Conservation (phyloP, 1,140 invertebrate species). For the Platorchestia sp. region DNA sequence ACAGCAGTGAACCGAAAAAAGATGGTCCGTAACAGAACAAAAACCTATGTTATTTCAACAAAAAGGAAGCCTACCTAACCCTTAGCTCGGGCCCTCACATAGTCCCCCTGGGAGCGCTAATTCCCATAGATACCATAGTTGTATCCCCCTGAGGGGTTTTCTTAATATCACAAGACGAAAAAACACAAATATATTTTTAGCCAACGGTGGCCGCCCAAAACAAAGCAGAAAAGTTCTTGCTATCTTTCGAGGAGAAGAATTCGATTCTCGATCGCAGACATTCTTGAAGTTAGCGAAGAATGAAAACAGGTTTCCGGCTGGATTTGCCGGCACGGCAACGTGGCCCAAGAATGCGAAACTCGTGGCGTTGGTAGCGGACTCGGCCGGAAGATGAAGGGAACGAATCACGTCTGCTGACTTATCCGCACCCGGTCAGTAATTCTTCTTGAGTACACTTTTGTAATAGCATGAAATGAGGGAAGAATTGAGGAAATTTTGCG, state of each 20-base stretch:
- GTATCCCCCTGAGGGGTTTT: too few species aligned
- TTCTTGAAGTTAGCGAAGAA: slow-evolving; percentile 42
- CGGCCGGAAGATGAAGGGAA: neutral
- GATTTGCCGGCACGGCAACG: neutral
- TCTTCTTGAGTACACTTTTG: too few species aligned
- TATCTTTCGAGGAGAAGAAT: slow-evolving; percentile 20
- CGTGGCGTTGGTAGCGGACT: neutral
- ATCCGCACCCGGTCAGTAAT: neutral
- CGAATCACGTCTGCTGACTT: neutral
- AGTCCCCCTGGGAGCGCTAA: too few species aligned
- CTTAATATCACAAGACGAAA: too few species aligned
- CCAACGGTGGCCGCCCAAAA: neutral
- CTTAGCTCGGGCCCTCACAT: too few species aligned
- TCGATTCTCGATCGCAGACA: slow-evolving; percentile 22
- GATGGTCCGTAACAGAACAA: too few species aligned
- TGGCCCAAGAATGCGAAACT: slow-evolving; percentile 26
- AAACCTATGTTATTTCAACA: too few species aligned
- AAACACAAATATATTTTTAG: neutral
- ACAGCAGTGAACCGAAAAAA: too few species aligned
- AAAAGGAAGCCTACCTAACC: too few species aligned
- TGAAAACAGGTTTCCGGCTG: slow-evolving; percentile 37
- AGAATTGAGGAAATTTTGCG: too few species aligned
- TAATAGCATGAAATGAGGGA: too few species aligned
- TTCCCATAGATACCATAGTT: too few species aligned
- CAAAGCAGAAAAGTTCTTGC: neutral